phyloP scores from a whole-genome alignment of 2,888 invertebrate species.

The Chalcis sispes region DNA sequence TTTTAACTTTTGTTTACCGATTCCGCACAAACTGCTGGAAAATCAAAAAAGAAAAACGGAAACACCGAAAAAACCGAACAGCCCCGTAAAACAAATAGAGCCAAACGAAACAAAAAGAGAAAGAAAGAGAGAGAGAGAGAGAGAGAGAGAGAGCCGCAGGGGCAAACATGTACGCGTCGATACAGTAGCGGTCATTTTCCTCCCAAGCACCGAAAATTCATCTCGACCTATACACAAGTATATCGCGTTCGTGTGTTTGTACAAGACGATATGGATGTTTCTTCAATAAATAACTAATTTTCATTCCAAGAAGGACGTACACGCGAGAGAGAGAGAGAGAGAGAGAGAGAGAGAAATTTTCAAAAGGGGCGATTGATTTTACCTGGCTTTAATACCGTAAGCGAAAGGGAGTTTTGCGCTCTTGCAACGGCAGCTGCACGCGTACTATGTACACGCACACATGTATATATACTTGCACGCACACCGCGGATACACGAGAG shows the following conservation, averaged over 20 bases:
- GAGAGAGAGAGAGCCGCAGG: too few relatives aligned
- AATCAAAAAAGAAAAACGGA: neutral
- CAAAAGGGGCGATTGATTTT: neutral
- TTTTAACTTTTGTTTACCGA: too few relatives aligned
- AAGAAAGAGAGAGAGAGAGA: too few relatives aligned
- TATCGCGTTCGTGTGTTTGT: neutral
- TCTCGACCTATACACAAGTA: neutral
- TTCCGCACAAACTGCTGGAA: too few relatives aligned
- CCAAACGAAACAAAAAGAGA: too few relatives aligned
- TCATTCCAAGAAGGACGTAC: constrained; percentile 2
- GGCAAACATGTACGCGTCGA: neutral
- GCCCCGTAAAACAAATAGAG: neutral
- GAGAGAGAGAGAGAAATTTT: neutral
- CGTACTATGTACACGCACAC: neutral
- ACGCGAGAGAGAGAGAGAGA: neutral
- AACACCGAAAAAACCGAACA: neutral
- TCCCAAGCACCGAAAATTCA: too few relatives aligned
- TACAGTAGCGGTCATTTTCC: constrained; percentile 1
- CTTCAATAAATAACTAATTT: constrained; percentile 55
- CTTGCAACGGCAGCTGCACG: neutral
- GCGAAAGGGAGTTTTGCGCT: neutral
- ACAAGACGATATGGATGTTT: constrained; percentile 26
- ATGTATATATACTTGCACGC: too few relatives aligned
- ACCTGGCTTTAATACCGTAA: too few relatives aligned
- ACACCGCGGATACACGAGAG: neutral